A percentile compares a stretch with the other conserved stretches of the same genome.
phyloP scores from a whole-genome alignment of 2,888 invertebrate species.

The Ichneumoninae sp. region DNA sequence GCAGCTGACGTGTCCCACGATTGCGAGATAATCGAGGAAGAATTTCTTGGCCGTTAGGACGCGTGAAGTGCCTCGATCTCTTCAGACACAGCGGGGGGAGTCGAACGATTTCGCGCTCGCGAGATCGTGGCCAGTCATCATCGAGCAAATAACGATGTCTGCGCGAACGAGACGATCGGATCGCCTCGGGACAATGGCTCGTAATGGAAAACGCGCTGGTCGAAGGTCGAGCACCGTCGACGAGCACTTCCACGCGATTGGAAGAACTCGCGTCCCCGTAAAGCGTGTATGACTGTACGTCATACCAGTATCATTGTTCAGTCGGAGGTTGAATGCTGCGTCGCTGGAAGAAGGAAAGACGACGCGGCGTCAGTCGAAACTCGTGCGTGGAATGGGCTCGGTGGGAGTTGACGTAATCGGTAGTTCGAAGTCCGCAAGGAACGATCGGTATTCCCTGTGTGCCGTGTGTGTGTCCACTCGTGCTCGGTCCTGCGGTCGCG shows the following conservation, averaged over 20 bases:
- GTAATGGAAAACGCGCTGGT: constrained; percentile 74
- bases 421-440: constrained; percentile 55
- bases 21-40: background rate
- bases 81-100: background rate
- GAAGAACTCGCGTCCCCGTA: constrained; percentile 4
- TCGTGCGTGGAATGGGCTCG: constrained; percentile 71
- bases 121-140: constrained; percentile 23
- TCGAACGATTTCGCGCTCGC: background rate
- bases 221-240: constrained; percentile 74
- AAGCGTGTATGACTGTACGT: constrained; percentile 8
- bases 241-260: constrained; percentile 15
- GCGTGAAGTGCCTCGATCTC: constrained; percentile 2
- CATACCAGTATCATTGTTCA: background rate
- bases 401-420: constrained; percentile 59
- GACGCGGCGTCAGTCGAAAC: constrained; percentile 75
- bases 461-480: constrained; percentile 5
- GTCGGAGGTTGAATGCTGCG: background rate
- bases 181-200: constrained; percentile 73
- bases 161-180: constrained; percentile 11
- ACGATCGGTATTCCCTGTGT: constrained; percentile 44
- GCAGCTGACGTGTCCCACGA: background rate
- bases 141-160: constrained; percentile 30
- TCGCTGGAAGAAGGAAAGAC: constrained; percentile 1
- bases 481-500: background rate
- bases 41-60: background rate